Conservation (phyloP, 2,113 vertebrate genomes). For the Chaetorhynchus papuensis region DNA sequence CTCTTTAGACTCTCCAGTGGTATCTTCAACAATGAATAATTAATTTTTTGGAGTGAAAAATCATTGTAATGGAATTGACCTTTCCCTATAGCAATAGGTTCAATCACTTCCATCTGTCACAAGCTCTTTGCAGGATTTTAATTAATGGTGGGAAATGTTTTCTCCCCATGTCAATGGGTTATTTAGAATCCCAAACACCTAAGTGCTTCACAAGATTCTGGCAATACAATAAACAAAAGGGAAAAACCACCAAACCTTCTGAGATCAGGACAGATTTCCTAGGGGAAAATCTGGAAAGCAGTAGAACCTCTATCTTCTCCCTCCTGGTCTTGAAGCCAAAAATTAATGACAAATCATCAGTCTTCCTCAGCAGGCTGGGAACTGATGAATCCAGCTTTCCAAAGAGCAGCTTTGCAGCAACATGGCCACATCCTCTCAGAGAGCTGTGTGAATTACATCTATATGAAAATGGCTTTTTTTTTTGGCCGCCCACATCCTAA, state of each 20-base stretch:
- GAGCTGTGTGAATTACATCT: neutral
- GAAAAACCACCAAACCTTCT: neutral
- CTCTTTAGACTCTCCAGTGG: neutral
- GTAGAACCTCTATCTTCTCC: neutral
- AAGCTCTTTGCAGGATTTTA: constrained; percentile 35
- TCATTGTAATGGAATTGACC: constrained; percentile 40
- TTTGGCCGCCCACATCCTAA: neutral
- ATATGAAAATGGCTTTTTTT: neutral
- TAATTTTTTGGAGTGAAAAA: constrained; percentile 30
- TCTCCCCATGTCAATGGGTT: neutral
- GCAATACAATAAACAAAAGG: neutral
- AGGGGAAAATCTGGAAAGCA: constrained; percentile 3
- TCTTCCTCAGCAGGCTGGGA: constrained; percentile 17
- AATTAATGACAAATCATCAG: constrained; percentile 38
- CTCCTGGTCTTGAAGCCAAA: neutral
- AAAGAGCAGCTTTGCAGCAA: constrained; percentile 32
- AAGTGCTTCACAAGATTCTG: neutral
- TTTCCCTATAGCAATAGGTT: constrained; percentile 30
- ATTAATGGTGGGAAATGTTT: constrained; percentile 48
- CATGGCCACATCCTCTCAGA: neutral
- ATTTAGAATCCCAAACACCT: neutral
- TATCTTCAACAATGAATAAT: constrained; percentile 17
- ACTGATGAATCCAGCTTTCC: constrained; percentile 21
- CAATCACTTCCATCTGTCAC: constrained; percentile 48
- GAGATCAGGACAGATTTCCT: constrained; percentile 14